Percentiles rank a stretch among this genome's conserved stretches.
Conservation (phyloP, 2,113 vertebrate genomes). For the Ammodytes marinus region DNA sequence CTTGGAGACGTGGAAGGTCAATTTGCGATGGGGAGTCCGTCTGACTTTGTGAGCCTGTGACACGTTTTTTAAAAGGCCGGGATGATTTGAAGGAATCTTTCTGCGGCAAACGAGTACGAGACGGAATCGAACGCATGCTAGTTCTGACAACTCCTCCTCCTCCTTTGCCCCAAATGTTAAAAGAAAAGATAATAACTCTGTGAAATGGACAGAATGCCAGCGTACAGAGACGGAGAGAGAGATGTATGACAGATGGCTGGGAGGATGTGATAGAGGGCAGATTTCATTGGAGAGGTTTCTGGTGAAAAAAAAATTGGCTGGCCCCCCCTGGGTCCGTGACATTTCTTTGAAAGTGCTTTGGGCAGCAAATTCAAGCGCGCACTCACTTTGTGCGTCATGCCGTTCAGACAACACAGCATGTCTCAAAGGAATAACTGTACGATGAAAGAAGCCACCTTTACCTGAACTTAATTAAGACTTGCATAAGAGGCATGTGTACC, state of each 20-base stretch:
- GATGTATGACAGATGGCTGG: not conserved
- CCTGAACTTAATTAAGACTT: not conserved
- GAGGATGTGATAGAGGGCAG: conserved; percentile 61
- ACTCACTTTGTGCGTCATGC: conserved; percentile 58
- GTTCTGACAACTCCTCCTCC: conserved; percentile 49
- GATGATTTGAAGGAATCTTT: conserved; percentile 47
- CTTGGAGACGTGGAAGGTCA: conserved; percentile 62
- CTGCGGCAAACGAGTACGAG: conserved; percentile 22
- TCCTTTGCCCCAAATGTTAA: conserved; percentile 2
- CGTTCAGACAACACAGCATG: not conserved
- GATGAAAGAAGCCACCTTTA: conserved; percentile 6
- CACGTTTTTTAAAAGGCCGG: conserved; percentile 33
- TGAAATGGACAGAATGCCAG: conserved; percentile 9
- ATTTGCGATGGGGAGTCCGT: conserved; percentile 13
- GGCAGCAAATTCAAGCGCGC: conserved; percentile 56
- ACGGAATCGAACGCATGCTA: conserved; percentile 31
- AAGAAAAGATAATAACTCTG: conserved; percentile 46
- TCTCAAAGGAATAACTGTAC: conserved; percentile 33
- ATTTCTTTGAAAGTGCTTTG: conserved; percentile 70
- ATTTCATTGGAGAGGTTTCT: conserved; percentile 60
- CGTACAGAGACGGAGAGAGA: not conserved
- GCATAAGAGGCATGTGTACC: not conserved
- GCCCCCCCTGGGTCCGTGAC: conserved; percentile 61
- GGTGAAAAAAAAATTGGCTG: conserved; percentile 49
- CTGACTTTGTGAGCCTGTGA: conserved; percentile 50